A percentile compares a stretch with the other conserved stretches of the same genome.
Conservation (phyloP, 2,888 invertebrate species). For the Ditula angustiorana region DNA sequence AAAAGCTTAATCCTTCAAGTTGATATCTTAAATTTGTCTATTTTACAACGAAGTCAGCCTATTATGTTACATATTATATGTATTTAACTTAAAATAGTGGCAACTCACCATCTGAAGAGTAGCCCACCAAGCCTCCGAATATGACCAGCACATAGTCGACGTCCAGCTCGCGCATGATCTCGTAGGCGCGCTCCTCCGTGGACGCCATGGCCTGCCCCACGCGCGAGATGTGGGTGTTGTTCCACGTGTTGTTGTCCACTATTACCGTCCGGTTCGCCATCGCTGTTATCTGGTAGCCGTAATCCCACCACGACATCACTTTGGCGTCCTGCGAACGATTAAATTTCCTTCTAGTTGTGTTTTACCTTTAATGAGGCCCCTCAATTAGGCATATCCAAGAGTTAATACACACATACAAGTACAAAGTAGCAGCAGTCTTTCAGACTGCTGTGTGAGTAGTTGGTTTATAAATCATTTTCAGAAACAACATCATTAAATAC, state of each 20-base stretch:
- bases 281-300: slow-evolving; percentile 99
- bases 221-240: slow-evolving; percentile 99
- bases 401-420: too few species aligned
- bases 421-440: too few species aligned
- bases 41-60: too few species aligned
- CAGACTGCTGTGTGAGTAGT: too few species aligned
- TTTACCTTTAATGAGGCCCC: too few species aligned
- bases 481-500: too few species aligned
- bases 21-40: too few species aligned
- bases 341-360: too few species aligned
- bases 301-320: slow-evolving; percentile 99
- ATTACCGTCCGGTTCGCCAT: slow-evolving; percentile 99
- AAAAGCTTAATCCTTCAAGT: too few species aligned
- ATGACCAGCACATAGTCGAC: slow-evolving; percentile 99
- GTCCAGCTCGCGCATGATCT: slow-evolving; percentile 98
- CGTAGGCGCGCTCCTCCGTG: slow-evolving; percentile 97
- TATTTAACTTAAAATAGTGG: too few species aligned
- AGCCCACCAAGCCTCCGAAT: slow-evolving; percentile 99
- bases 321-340: slow-evolving; percentile 90
- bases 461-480: too few species aligned
- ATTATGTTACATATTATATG: too few species aligned
- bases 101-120: slow-evolving; percentile 97
- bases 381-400: background rate
- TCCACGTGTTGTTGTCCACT: slow-evolving; percentile 99
- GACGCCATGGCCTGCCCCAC: slow-evolving; percentile 99